A percentile compares a stretch with the other conserved stretches of the same genome.
Evolutionary conservation across 2,113 vertebrate genomes (phyloP).

Genomic region (Neogobius melanostomus): DNA sequence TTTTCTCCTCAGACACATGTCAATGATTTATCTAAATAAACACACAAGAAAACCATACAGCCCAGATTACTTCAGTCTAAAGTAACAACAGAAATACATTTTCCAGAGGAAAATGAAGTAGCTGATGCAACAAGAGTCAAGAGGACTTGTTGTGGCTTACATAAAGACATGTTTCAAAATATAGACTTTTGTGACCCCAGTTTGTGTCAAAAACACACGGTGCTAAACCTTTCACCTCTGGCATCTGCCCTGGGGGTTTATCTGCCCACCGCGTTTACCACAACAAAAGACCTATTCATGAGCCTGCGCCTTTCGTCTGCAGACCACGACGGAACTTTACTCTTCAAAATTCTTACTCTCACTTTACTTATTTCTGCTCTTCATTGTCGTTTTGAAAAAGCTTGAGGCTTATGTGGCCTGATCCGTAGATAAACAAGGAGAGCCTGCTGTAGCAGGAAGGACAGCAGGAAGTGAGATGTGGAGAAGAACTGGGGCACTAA

Average conservation of each 20-base stretch:
- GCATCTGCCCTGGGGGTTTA: not conserved
- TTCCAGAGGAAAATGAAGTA: not conserved
- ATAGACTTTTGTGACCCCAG: not conserved
- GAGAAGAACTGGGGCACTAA: not conserved
- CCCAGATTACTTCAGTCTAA: not conserved
- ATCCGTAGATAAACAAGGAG: not conserved
- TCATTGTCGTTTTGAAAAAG: not conserved
- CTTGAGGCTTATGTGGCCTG: not conserved
- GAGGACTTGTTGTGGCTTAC: not conserved
- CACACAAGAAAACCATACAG: not conserved
- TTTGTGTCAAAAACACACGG: not conserved
- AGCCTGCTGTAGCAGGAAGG: not conserved
- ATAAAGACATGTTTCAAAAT: not conserved
- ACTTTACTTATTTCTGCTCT: not conserved
- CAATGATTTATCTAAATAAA: not conserved
- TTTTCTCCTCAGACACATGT: not conserved
- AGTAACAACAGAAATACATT: not conserved
- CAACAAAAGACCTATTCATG: constrained; percentile 10
- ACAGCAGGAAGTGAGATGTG: not conserved
- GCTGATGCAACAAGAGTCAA: not conserved
- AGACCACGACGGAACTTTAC: not conserved
- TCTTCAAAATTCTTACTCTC: not conserved
- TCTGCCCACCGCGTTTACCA: not conserved
- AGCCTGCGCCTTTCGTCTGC: not conserved
- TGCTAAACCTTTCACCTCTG: not conserved